Evolutionary conservation across 1,140 invertebrate species (phyloP).

Genomic region (Drosophila ohnishii): DNA sequence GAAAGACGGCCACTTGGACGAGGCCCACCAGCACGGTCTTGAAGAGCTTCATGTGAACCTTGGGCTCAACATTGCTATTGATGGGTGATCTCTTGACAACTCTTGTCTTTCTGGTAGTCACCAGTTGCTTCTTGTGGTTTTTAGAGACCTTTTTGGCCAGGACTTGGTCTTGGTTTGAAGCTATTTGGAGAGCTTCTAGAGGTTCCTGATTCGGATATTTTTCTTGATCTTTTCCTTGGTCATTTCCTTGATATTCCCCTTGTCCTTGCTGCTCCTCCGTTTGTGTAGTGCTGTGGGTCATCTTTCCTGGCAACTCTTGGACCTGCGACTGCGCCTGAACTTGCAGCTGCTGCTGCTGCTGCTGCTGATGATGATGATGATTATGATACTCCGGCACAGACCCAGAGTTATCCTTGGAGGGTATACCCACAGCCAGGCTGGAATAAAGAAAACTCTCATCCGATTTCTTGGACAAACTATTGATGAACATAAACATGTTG

Average conservation of each 20-base stretch:
- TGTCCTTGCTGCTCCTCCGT: background rate
- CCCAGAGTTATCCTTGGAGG: no score
- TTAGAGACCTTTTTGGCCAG: no score
- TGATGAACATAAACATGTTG: slow-evolving; percentile 68
- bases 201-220: background rate
- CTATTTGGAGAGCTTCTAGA: background rate
- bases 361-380: background rate
- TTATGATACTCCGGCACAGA: background rate
- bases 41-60: slow-evolving; percentile 49
- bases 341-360: background rate
- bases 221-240: background rate
- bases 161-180: background rate
- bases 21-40: slow-evolving; percentile 66
- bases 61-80: slow-evolving; percentile 27
- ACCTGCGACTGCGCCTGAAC: background rate
- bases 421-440: slow-evolving; percentile 17
- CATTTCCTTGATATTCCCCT: no score
- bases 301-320: background rate
- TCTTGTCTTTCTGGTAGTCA: background rate
- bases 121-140: background rate
- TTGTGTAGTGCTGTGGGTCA: slow-evolving; percentile 3
- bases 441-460: background rate
- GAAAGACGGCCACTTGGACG: slow-evolving; percentile 63
- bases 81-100: slow-evolving; percentile 8
- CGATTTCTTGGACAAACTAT: slow-evolving; percentile 31